Base-by-base conservation (phyloP, 2,797 vertebrate genomes). In the Pelobates cultripes region DNA sequence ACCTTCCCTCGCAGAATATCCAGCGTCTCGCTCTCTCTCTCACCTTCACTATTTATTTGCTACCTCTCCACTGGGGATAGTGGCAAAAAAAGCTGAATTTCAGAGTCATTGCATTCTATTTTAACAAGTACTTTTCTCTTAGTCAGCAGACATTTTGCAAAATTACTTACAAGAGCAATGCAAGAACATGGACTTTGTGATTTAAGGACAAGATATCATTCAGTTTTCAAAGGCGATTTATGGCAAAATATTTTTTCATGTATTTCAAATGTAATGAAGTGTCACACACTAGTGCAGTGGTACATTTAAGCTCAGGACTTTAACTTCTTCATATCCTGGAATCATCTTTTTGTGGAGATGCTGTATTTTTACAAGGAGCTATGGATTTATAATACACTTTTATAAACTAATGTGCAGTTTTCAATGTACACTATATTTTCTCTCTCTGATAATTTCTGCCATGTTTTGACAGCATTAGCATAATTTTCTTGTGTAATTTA, bases 131-230 rank as follows among this genome's bases (percentile, higher is more conserved):
- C 9, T 7, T 64, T 64, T 64, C 61, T 40, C 61, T 64, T 64
- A 64, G n/a, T 64, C 61, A 64, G 61, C 61, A 64, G n/a, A 40
- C 61, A 64, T 64, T 47, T 64, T 40, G 61, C 61, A 40, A 64
- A 17, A 64, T 64, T 7, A 64, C 61, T 64, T 64, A 64, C 61
- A 5, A 64, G 17, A 28, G 61, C 61, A 64, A 64, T 10, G 61
- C n/a, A 57, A 64, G 61, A 7, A 64, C 17, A 64, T 64, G 17
- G 61, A 40, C 10, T 64, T 17, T 64, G 61, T 64, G 61, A 64
- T 64, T 64, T 64, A 64, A 64, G 17, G 61, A 64, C 17, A 64
- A 40, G 61, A 40, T 13, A 17, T 4, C 6, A 4, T 64, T 64
- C 14, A 6, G 61, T 64, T 64, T 64, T 64, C 17, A 40, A 28